These are phyloP conservation scores for Mormyrus hasselquistii DNA, from an alignment of 2,797 vertebrate species.

Conservation along the genomic window DNA sequence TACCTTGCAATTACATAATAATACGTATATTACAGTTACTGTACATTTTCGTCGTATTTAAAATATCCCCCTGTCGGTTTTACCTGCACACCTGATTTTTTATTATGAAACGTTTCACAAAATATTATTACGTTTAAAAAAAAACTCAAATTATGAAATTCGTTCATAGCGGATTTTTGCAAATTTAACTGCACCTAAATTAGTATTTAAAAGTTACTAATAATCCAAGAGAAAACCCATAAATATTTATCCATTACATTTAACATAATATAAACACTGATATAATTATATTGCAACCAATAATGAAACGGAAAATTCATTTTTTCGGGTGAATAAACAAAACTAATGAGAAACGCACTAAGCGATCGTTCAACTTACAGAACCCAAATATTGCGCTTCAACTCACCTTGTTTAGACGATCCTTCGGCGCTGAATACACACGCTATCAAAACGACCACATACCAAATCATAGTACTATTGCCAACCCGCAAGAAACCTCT, in stretches of 20 bases:
- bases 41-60: background rate
- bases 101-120: background rate
- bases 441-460: constrained; percentile 99
- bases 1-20: background rate
- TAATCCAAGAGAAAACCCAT: background rate
- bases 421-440: constrained; percentile 92
- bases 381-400: constrained; percentile 66
- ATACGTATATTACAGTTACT: background rate
- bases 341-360: background rate
- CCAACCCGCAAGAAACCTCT: constrained; percentile 70
- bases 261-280: background rate
- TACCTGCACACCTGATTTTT: background rate
- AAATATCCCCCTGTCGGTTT: constrained; percentile 5
- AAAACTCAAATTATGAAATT: background rate
- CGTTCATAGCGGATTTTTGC: background rate
- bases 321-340: background rate
- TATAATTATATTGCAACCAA: background rate
- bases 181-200: background rate
- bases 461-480: constrained; percentile 96
- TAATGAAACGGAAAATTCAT: background rate
- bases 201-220: background rate
- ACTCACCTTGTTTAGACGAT: constrained; percentile 98
- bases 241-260: background rate
- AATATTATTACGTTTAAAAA: background rate
- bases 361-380: constrained; percentile 17